phyloP scores from a whole-genome alignment of 2,888 invertebrate genomes.

The Elaeidobius kamerunicus region DNA sequence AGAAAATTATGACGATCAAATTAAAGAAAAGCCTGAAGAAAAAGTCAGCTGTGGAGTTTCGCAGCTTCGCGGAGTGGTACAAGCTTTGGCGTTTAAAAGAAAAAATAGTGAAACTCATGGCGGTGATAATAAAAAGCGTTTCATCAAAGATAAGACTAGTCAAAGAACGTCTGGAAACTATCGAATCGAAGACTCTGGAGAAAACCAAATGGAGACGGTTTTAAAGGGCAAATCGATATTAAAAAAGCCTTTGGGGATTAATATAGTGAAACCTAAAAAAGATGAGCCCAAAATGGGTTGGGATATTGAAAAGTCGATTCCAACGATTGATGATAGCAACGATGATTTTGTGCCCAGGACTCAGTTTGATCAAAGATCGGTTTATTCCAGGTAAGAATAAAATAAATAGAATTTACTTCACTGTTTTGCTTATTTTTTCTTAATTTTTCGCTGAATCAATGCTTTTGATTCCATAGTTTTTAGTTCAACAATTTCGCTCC shows the following conservation, averaged over 20 bases:
- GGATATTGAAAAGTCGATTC: no score
- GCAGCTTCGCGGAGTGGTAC: conserved; percentile 47
- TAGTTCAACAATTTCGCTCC: no score
- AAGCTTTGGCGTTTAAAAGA: conserved; percentile 49
- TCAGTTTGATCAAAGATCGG: conserved; percentile 24
- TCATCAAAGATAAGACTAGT: conserved; percentile 15
- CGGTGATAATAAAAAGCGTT: neutral
- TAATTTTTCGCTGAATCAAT: no score
- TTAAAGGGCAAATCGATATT: conserved; percentile 21
- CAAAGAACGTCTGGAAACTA: conserved; percentile 10
- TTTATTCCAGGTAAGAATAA: conserved; percentile 25
- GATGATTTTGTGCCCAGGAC: no score
- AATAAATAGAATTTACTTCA: no score
- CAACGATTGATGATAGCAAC: no score
- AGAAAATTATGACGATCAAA: no score
- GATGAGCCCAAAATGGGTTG: neutral
- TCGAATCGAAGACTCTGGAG: conserved; percentile 19
- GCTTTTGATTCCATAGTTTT: no score
- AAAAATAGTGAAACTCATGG: conserved; percentile 37
- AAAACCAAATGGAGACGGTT: neutral
- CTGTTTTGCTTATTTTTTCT: no score
- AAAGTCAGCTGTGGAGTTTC: conserved; percentile 44
- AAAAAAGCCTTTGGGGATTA: conserved; percentile 34
- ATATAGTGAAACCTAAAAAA: conserved; percentile 7
- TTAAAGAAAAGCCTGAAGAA: conserved; percentile 37